Evolutionary conservation across 2,797 vertebrate species (phyloP).

Genomic region (Atherinosoma microstoma): DNA sequence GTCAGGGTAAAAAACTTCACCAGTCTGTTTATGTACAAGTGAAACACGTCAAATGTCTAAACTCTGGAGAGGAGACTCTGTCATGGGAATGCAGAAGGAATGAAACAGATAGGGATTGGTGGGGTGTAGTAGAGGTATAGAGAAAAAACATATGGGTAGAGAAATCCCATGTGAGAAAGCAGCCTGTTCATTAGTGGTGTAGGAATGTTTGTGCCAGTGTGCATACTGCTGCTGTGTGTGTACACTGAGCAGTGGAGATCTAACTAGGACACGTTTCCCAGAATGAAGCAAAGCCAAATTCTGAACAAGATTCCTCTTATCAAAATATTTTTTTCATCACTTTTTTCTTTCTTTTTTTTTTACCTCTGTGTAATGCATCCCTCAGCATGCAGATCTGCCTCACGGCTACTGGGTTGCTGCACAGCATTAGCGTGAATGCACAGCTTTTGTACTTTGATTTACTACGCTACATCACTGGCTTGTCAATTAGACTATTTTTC

Average conservation of each 20-base stretch:
- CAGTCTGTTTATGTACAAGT: slow-evolving; percentile 34
- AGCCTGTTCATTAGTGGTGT: slow-evolving; percentile 70
- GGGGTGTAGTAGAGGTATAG: slow-evolving; percentile 38
- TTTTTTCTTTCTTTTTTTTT: slow-evolving; percentile 49
- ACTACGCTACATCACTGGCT: slow-evolving; percentile 23
- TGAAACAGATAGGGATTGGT: slow-evolving; percentile 19
- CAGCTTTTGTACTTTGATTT: slow-evolving; percentile 40
- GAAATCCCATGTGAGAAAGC: slow-evolving; percentile 65
- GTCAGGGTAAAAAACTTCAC: slow-evolving; percentile 15
- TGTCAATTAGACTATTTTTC: slow-evolving; percentile 50
- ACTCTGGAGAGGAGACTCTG: slow-evolving; percentile 49
- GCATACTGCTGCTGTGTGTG: slow-evolving; percentile 28
- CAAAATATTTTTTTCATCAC: slow-evolving; percentile 48
- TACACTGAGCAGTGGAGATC: slow-evolving; percentile 54
- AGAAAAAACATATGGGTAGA: slow-evolving; percentile 44
- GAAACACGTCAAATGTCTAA: slow-evolving; percentile 54
- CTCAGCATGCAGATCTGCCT: slow-evolving; percentile 50
- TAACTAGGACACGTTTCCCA: slow-evolving; percentile 72
- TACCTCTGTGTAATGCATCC: slow-evolving; percentile 44
- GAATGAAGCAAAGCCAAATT: slow-evolving; percentile 58
- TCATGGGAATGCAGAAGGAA: slow-evolving; percentile 43
- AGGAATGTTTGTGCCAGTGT: slow-evolving; percentile 24
- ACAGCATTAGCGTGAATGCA: slow-evolving; percentile 39
- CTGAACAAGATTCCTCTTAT: slow-evolving; percentile 48
- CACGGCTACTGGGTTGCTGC: slow-evolving; percentile 36